A percentile compares a stretch with the other conserved stretches of the same genome.
Conservation (phyloP, 2,797 vertebrate species). For the Crocodylus rhombifer region DNA sequence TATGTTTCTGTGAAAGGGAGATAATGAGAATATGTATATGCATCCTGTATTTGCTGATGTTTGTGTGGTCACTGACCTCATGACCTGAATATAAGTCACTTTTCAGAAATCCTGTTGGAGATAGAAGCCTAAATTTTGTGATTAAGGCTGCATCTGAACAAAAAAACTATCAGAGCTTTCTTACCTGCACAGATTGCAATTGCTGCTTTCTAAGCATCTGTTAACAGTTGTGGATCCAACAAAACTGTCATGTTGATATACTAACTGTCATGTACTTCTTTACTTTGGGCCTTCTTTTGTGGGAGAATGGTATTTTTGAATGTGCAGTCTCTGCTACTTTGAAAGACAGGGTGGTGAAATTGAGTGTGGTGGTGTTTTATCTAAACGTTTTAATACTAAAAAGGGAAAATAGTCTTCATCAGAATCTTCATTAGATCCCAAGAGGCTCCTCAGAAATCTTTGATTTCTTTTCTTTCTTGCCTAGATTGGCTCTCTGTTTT, state of each 20-base stretch:
- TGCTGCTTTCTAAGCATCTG: background rate
- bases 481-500: too few relatives aligned
- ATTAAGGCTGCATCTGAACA: background rate
- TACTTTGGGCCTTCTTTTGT: too few relatives aligned
- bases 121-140: background rate
- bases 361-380: too few relatives aligned
- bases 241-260: background rate
- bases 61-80: background rate
- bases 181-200: background rate
- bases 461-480: too few relatives aligned
- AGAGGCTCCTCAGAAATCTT: too few relatives aligned
- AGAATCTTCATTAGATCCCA: too few relatives aligned
- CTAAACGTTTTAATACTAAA: too few relatives aligned
- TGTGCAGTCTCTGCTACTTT: too few relatives aligned
- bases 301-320: too few relatives aligned
- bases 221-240: background rate
- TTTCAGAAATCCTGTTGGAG: background rate
- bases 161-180: background rate
- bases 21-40: background rate
- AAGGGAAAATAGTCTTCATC: too few relatives aligned
- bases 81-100: background rate
- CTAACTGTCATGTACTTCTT: too few relatives aligned
- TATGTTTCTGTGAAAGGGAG: background rate
- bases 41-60: background rate
- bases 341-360: too few relatives aligned